Base-by-base conservation (phyloP, 2,888 invertebrate genomes). In the Resseliella maxima region DNA sequence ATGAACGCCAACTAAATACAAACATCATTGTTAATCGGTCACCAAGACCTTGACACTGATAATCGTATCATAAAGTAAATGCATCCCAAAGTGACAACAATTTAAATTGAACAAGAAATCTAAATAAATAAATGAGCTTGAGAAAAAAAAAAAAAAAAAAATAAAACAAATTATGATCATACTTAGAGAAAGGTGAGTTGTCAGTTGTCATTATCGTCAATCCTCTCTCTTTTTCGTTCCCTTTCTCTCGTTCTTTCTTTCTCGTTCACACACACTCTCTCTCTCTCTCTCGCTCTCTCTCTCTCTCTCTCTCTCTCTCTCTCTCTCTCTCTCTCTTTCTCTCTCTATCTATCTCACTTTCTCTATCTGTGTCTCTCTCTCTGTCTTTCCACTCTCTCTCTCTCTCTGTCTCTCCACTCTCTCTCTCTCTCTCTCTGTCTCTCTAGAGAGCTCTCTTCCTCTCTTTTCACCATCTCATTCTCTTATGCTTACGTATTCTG, bases 11-110 rank as follows among this genome's bases (percentile, higher is more conserved):
- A n/a, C 59, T 8, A 59, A 59, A 59, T 27, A 59, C 6, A 59
- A 8, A 50, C 18, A n/a, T 59, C n/a, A 59, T 59, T 24, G 3
- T n/a, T 59, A 59, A n/a, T 59, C 59, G 59, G 24, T 59, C 59
- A 59, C 59, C 6, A n/a, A 24, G 59, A 59, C 59, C n/a, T 59
- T 59, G 59, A 59, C 27, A 59, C 27, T 12, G 59, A n/a, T 24
- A 59, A 59, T 59, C 59, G 72, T 72, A 72, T 72, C 72, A 31
- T 31, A 15, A 72, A 31, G 31, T 59, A 24, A 72, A 31, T 72
- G 46, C 18, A 50, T 50, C 46, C 46, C 12, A 72, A n/a, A 72
- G 31, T n/a, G 0, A 12, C 31, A 12, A 31, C 27, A 59, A 15
- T 35, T 72, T 31, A 72, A 35, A 72, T 72, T 31, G 31, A 15